These are phyloP conservation scores for Atta colombica DNA, from an alignment of 1,140 invertebrate genomes.

Conservation along the genomic window DNA sequence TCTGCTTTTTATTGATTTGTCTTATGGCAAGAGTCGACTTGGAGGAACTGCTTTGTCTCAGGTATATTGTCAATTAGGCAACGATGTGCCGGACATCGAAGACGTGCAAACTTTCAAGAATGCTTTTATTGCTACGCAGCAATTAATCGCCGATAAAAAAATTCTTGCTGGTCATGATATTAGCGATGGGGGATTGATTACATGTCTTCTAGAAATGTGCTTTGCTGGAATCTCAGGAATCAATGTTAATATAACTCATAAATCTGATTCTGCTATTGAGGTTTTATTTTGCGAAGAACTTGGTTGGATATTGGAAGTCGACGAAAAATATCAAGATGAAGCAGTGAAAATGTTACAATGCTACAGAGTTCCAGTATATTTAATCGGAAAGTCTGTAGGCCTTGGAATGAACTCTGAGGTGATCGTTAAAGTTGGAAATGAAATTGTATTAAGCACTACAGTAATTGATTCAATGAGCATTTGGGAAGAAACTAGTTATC, in stretches of 20 bases:
- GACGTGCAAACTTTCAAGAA: constrained; percentile 89
- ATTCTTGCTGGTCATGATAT: constrained; percentile 97
- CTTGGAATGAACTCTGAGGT: constrained; percentile 90
- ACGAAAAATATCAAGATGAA: constrained; percentile 86
- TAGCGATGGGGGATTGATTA: constrained; percentile 97
- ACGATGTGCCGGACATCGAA: constrained; percentile 93
- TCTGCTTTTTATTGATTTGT: constrained; percentile 91
- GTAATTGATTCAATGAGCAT: constrained; percentile 91
- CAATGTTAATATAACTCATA: constrained; percentile 89
- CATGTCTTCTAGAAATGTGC: constrained; percentile 97
- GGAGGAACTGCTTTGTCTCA: constrained; percentile 98
- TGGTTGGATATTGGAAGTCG: constrained; percentile 96
- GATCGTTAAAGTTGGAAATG: constrained; percentile 88
- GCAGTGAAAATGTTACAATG: constrained; percentile 89
- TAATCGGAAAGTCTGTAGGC: constrained; percentile 90
- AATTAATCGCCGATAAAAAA: constrained; percentile 91
- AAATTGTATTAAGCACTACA: constrained; percentile 88
- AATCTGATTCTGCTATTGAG: constrained; percentile 87
- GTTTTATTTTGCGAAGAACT: constrained; percentile 96
- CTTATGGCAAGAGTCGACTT: constrained; percentile 89
- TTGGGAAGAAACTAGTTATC: constrained; percentile 99
- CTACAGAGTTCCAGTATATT: constrained; percentile 89
- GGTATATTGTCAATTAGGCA: constrained; percentile 94
- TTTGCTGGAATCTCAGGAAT: constrained; percentile 96
- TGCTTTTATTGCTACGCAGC: constrained; percentile 94